Conservation (phyloP, 2,113 vertebrate species). For the Muntiacus muntjak region DNA sequence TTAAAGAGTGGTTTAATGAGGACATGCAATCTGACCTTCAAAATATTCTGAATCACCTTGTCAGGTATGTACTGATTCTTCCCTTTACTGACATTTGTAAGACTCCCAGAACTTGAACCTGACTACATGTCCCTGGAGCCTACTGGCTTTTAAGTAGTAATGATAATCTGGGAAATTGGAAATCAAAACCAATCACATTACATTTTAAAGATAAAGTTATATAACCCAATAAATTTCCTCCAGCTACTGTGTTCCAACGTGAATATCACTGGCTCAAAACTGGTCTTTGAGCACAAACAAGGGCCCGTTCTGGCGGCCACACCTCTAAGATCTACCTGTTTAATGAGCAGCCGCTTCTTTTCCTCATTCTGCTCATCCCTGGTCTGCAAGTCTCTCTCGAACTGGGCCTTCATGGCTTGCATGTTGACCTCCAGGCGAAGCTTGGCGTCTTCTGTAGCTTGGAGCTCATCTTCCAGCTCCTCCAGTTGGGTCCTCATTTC, state of each 20-base stretch:
- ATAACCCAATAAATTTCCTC: background rate
- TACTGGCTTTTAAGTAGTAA: background rate
- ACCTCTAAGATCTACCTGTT: conserved; percentile 83
- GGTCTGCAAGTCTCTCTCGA: conserved; percentile 92
- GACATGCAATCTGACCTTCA: background rate
- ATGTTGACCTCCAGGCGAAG: conserved; percentile 98
- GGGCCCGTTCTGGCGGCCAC: rapidly evolving
- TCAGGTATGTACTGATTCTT: rapidly evolving
- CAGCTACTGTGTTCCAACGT: rapidly evolving
- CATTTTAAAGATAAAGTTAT: background rate
- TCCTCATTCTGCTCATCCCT: conserved; percentile 96
- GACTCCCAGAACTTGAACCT: background rate
- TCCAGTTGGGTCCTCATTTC: conserved; percentile 98
- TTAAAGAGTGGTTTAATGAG: background rate
- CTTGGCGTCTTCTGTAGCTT: conserved; percentile 97
- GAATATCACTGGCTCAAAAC: rapidly evolving
- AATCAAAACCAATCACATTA: background rate
- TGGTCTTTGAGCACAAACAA: too few species aligned
- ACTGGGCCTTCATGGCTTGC: conserved; percentile 99
- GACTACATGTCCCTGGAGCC: too few species aligned
- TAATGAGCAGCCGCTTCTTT: conserved; percentile 94
- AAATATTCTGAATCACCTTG: background rate
- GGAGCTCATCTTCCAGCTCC: conserved; percentile 96
- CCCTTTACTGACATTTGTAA: too few species aligned
- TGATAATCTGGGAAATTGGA: background rate